Conservation (phyloP, 2,797 vertebrate genomes). For the Enteromius thamalakanensis region DNA sequence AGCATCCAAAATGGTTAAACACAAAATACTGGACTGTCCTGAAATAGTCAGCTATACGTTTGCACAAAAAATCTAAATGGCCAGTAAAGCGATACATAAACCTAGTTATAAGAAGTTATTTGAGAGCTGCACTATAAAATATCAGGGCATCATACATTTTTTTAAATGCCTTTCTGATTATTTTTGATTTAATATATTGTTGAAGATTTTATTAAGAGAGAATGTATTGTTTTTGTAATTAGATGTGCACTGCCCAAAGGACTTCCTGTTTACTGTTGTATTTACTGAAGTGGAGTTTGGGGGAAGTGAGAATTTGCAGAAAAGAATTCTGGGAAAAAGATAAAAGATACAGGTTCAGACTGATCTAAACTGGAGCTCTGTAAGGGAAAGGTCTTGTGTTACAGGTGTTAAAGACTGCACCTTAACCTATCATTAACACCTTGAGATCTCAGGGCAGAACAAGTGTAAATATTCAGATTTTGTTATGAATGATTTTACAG, state of each 20-base stretch:
- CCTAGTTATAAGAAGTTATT: neutral
- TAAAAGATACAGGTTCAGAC: constrained; percentile 3
- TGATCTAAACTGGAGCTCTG: constrained; percentile 67
- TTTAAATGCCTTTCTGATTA: neutral
- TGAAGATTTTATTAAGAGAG: neutral
- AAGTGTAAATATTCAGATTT: constrained; percentile 75
- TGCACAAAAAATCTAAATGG: neutral
- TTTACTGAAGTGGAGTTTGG: neutral
- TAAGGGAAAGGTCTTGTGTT: constrained; percentile 61
- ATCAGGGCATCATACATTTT: neutral
- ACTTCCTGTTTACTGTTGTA: neutral
- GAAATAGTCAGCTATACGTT: neutral
- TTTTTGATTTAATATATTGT: neutral
- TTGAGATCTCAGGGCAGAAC: constrained; percentile 74
- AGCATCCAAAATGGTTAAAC: neutral
- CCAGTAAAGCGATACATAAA: neutral
- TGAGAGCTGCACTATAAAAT: neutral
- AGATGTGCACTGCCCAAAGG: no score
- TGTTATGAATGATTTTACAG: neutral
- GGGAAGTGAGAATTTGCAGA: constrained; percentile 16
- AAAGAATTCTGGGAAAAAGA: constrained; percentile 3
- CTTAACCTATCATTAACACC: constrained; percentile 83
- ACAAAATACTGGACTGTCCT: neutral
- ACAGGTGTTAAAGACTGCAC: constrained; percentile 81
- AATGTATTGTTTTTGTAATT: neutral